phyloP scores from a whole-genome alignment of 2,797 vertebrate species.

The Girardinus metallicus region DNA sequence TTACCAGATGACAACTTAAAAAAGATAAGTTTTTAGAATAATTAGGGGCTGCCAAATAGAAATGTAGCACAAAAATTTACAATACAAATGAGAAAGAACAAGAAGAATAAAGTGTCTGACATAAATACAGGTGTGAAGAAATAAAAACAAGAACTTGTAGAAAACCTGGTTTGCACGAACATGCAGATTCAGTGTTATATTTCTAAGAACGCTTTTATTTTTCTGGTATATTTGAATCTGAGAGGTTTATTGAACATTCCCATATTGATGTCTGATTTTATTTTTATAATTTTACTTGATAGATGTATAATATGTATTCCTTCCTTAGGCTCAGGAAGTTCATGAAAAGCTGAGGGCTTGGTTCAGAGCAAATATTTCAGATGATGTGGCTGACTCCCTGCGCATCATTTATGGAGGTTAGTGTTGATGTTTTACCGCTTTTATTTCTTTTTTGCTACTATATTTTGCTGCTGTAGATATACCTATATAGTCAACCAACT shows the following conservation, averaged over 20 bases:
- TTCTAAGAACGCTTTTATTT: background rate
- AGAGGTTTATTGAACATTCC: background rate
- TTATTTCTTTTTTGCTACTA: background rate
- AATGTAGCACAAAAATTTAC: background rate
- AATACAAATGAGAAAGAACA: background rate
- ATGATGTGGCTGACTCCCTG: constrained; percentile 85
- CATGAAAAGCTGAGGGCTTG: constrained; percentile 91
- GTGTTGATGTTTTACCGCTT: background rate
- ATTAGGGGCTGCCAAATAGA: background rate
- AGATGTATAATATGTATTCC: background rate
- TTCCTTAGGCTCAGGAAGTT: constrained; percentile 89
- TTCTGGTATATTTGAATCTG: background rate
- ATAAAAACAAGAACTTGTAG: background rate
- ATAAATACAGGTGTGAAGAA: background rate
- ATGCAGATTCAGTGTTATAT: background rate
- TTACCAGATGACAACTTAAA: background rate
- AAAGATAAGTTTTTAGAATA: background rate
- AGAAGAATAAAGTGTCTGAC: background rate
- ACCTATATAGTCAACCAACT: background rate
- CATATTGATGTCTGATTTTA: background rate
- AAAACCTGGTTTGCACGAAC: background rate
- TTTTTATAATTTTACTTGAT: background rate
- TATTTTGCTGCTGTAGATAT: background rate
- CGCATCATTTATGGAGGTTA: constrained; percentile 94
- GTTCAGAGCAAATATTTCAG: constrained; percentile 86